phyloP scores from a whole-genome alignment of 2,797 vertebrate genomes.

The Champsocephalus esox region DNA sequence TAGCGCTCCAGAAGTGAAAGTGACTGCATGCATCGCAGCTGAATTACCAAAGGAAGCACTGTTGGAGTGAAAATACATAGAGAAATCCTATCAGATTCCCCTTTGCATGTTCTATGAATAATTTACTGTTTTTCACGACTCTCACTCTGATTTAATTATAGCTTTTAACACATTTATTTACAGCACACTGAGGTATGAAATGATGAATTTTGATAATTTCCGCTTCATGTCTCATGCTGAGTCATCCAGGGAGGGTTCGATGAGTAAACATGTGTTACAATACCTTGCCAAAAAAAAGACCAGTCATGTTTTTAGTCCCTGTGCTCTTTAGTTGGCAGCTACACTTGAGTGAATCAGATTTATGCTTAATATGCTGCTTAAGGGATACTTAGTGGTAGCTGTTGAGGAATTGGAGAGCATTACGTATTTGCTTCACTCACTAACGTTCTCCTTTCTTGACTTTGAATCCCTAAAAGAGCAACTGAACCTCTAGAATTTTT shows the following conservation, averaged over 20 bases:
- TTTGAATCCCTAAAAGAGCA: conserved; percentile 9
- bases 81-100: conserved; percentile 25
- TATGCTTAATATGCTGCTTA: conserved; percentile 13
- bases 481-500: neutral
- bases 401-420: conserved; percentile 28
- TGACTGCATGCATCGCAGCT: conserved; percentile 35
- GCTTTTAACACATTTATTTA: neutral
- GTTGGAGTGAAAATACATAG: conserved; percentile 3
- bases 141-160: neutral
- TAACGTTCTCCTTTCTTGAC: conserved; percentile 15
- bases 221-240: conserved; percentile 13
- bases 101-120: conserved; percentile 22
- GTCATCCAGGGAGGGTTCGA: conserved; percentile 10
- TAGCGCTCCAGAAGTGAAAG: conserved; percentile 38
- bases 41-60: conserved; percentile 24
- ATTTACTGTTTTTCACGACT: neutral
- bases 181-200: conserved; percentile 1
- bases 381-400: conserved; percentile 34
- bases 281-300: conserved; percentile 15
- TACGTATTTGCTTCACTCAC: conserved; percentile 24
- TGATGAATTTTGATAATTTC: neutral
- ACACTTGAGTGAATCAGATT: conserved; percentile 35
- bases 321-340: conserved; percentile 18
- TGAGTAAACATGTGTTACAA: conserved; percentile 12
- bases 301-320: conserved; percentile 8